Conservation (phyloP, 2,888 invertebrate species). For the Criorhina ranunculi region DNA sequence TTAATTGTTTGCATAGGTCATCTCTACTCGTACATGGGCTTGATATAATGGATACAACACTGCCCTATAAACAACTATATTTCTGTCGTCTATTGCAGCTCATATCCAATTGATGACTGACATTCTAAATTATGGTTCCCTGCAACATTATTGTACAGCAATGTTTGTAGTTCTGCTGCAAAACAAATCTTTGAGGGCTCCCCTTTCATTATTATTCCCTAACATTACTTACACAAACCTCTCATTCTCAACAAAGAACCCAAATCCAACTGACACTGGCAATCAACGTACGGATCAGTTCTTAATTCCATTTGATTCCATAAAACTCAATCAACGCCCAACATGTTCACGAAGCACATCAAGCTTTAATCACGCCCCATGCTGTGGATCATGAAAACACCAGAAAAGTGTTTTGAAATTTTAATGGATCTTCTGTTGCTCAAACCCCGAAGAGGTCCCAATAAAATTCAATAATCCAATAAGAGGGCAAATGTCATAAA, state of each 20-base stretch:
- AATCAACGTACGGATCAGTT: constrained; percentile 37
- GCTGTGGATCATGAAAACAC: constrained; percentile 24
- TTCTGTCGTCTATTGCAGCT: too few relatives aligned
- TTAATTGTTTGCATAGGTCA: too few relatives aligned
- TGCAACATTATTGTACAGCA: too few relatives aligned
- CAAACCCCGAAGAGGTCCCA: constrained; percentile 49
- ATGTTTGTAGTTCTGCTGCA: too few relatives aligned
- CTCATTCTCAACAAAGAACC: constrained; percentile 11
- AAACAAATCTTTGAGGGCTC: background rate
- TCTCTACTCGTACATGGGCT: too few relatives aligned
- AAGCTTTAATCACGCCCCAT: constrained; percentile 40
- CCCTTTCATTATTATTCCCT: background rate
- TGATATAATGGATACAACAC: too few relatives aligned
- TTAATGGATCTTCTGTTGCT: constrained; percentile 52
- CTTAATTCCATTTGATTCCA: constrained; percentile 53
- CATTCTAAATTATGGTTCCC: too few relatives aligned
- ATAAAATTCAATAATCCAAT: constrained; percentile 55
- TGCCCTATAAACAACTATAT: too few relatives aligned
- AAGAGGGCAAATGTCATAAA: constrained; percentile 58
- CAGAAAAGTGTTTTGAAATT: constrained; percentile 37
- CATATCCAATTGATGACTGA: too few relatives aligned
- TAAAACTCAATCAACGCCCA: constrained; percentile 70
- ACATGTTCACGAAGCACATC: constrained; percentile 25
- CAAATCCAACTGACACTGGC: constrained; percentile 11
- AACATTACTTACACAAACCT: background rate